phyloP scores from a whole-genome alignment of 1,140 invertebrate genomes.

The Chironomus tepperi region DNA sequence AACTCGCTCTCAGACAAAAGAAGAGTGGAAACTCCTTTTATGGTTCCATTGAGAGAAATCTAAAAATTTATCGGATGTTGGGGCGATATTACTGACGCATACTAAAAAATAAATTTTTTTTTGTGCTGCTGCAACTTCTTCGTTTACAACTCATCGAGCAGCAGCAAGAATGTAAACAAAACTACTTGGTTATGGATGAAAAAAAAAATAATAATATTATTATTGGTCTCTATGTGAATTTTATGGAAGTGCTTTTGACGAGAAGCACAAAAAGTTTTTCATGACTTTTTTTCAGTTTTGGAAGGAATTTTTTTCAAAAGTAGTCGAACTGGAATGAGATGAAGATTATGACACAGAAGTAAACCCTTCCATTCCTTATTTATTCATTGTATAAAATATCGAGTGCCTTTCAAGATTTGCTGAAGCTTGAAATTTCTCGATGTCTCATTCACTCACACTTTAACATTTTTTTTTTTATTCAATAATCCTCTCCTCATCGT shows the following conservation, averaged over 20 bases:
- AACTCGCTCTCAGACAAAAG: neutral
- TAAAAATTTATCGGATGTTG: neutral
- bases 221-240: slow-evolving; percentile 1
- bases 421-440: neutral
- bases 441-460: neutral
- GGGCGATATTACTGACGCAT: neutral
- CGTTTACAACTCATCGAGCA: too few species aligned
- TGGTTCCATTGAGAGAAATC: neutral
- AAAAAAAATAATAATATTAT: too few species aligned
- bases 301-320: neutral
- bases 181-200: too few species aligned
- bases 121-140: neutral
- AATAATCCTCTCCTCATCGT: neutral
- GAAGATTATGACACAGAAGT: neutral
- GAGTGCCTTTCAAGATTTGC: neutral
- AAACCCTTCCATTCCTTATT: neutral
- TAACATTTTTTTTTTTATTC: neutral
- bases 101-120: slow-evolving; percentile 3
- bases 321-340: neutral
- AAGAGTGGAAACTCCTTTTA: neutral
- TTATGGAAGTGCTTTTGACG: neutral
- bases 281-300: neutral
- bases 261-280: too few species aligned
- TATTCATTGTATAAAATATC: neutral
- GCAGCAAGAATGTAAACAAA: too few species aligned